phyloP scores from a whole-genome alignment of 2,113 vertebrate genomes.

The Tragulus kanchil region DNA sequence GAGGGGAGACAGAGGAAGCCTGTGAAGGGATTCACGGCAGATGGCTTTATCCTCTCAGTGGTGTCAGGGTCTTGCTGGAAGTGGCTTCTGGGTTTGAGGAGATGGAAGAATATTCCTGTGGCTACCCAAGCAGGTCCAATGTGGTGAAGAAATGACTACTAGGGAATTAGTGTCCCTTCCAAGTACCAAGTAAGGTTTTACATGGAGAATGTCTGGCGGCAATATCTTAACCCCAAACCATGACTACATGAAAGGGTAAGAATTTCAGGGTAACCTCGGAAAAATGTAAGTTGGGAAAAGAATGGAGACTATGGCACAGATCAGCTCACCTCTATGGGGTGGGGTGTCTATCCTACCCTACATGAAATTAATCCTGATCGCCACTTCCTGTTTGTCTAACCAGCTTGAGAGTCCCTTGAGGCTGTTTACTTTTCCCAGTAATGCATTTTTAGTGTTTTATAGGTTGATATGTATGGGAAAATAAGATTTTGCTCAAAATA shows the following conservation, averaged over 20 bases:
- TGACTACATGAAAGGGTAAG: background rate
- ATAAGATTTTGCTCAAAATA: background rate
- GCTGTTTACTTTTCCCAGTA: background rate
- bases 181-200: background rate
- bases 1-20: background rate
- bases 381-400: background rate
- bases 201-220: background rate
- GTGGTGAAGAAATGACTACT: background rate
- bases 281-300: background rate
- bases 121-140: background rate
- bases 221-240: background rate
- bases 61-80: no score
- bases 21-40: accelerated
- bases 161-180: background rate
- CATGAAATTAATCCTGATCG: background rate
- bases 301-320: background rate
- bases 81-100: background rate
- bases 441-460: background rate
- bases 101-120: background rate
- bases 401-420: background rate
- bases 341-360: background rate
- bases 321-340: background rate
- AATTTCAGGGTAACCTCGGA: background rate
- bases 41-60: background rate
- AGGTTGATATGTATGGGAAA: background rate